phyloP scores from a whole-genome alignment of 2,113 vertebrate genomes.

The Atherinomorus stipes region DNA sequence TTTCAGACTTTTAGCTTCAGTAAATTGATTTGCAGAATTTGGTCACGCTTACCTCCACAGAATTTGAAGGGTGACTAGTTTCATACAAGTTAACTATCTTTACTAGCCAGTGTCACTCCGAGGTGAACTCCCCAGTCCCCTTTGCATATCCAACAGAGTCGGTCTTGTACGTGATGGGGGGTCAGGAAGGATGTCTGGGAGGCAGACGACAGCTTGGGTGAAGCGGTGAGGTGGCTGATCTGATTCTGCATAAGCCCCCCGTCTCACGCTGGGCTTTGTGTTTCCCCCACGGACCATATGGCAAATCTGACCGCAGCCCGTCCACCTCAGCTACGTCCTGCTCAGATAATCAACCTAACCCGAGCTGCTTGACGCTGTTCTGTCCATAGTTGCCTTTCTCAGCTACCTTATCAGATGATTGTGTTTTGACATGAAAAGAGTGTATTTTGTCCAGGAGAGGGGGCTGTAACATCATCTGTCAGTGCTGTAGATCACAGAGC shows the following conservation, averaged over 20 bases:
- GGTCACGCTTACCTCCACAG: too few species aligned
- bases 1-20: neutral
- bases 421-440: neutral
- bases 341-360: constrained; percentile 31
- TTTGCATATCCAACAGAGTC: neutral
- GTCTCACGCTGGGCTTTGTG: constrained; percentile 54
- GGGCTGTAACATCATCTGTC: constrained; percentile 33
- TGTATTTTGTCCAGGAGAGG: constrained; percentile 67
- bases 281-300: constrained; percentile 69
- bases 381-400: neutral
- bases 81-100: too few species aligned
- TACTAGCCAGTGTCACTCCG: neutral
- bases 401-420: neutral
- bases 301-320: constrained; percentile 43
- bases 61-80: too few species aligned
- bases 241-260: constrained; percentile 71
- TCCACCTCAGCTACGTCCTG: constrained; percentile 31
- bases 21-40: neutral
- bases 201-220: constrained; percentile 78
- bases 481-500: neutral
- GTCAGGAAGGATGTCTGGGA: constrained; percentile 33
- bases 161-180: neutral
- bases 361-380: constrained; percentile 19
- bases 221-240: constrained; percentile 68
- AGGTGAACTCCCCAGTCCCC: neutral